A percentile compares a stretch with the other conserved stretches of the same genome.
These are phyloP conservation scores for Percopsis transmontana DNA, from an alignment of 2,113 vertebrate species.

Conservation along the genomic window DNA sequence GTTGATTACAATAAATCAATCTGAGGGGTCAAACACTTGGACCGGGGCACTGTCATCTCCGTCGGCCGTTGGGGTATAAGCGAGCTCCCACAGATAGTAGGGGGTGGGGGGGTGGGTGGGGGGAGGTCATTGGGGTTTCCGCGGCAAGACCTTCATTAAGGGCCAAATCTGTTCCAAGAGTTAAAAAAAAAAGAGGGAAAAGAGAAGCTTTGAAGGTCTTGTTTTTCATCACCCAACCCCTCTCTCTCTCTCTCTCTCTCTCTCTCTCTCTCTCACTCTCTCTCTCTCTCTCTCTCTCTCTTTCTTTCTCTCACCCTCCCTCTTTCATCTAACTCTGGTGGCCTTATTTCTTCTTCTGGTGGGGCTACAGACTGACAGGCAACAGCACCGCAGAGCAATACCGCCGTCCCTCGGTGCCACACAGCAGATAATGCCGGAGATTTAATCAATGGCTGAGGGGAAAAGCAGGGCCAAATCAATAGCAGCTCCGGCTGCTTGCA, in stretches of 20 bases:
- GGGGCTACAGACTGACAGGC: slow-evolving; percentile 55
- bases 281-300: slow-evolving; percentile 13
- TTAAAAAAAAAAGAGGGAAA: slow-evolving; percentile 17
- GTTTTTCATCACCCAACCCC: slow-evolving; percentile 60
- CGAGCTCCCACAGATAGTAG: slow-evolving; percentile 6
- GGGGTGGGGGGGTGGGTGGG: slow-evolving; percentile 36
- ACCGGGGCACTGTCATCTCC: slow-evolving; percentile 66
- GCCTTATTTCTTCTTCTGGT: slow-evolving; percentile 49
- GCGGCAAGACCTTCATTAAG: slow-evolving; percentile 70
- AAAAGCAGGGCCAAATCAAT: slow-evolving; percentile 75
- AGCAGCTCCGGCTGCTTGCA: slow-evolving; percentile 64
- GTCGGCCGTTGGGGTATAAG: slow-evolving; percentile 46
- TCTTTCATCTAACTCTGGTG: slow-evolving; percentile 39
- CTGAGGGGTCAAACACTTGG: slow-evolving; percentile 73
- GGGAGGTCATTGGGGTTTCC: slow-evolving; percentile 52
- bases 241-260: neutral
- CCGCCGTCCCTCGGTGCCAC: slow-evolving; percentile 49
- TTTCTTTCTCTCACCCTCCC: neutral
- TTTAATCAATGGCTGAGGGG: slow-evolving; percentile 74
- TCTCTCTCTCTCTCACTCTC: neutral
- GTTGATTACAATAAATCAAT: slow-evolving; percentile 82
- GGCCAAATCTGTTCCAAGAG: slow-evolving; percentile 53
- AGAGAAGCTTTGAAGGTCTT: slow-evolving; percentile 22
- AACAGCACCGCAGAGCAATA: slow-evolving; percentile 67
- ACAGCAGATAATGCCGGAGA: slow-evolving; percentile 72